A percentile compares a stretch with the other conserved stretches of the same genome.
Conservation (phyloP, 2,797 vertebrate species). For the Brachyalestes nurse region DNA sequence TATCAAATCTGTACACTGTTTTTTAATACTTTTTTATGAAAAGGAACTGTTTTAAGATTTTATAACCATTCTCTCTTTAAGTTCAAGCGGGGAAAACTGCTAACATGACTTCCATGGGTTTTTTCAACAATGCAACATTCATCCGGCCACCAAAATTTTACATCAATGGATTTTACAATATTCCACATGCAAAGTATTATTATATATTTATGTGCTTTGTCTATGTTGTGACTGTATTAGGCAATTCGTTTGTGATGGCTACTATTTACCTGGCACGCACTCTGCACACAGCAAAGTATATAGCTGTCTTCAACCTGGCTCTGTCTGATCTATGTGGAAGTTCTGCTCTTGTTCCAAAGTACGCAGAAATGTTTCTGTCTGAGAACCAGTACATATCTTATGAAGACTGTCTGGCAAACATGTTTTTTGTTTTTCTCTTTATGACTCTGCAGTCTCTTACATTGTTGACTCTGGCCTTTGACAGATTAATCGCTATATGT, state of each 20-base stretch:
- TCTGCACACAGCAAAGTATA: slow-evolving; percentile 2
- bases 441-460: not conserved
- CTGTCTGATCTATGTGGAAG: not conserved
- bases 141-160: not conserved
- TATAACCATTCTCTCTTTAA: not conserved
- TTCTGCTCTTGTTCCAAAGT: not conserved
- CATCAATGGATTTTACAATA: not conserved
- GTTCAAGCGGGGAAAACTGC: no score
- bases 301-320: not conserved
- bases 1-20: no score
- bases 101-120: no score
- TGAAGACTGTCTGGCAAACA: not conserved
- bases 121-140: not conserved
- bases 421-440: slow-evolving; percentile 1
- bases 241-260: not conserved
- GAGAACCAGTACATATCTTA: not conserved
- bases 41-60: no score
- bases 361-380: not conserved
- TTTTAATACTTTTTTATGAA: no score
- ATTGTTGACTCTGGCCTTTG: not conserved
- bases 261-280: not conserved
- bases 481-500: slow-evolving; percentile 6
- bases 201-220: not conserved
- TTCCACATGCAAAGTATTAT: not conserved
- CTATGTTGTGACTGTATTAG: not conserved